These are phyloP conservation scores for Suillia variegata DNA, from an alignment of 2,888 invertebrate genomes.

Conservation along the genomic window DNA sequence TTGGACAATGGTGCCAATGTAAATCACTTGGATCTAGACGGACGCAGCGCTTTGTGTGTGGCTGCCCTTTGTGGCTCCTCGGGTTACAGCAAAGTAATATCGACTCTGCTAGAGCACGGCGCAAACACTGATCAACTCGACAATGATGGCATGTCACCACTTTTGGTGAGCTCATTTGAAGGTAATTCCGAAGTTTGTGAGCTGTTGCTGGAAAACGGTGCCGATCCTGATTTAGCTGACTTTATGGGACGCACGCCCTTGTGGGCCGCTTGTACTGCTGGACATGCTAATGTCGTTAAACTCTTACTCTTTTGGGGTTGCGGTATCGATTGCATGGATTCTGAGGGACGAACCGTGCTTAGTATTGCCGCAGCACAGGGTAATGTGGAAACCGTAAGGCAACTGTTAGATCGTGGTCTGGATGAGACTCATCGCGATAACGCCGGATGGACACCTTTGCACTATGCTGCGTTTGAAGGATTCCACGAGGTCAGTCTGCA, in stretches of 20 bases:
- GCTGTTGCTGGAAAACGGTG: constrained; percentile 86
- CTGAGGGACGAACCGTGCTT: constrained; percentile 88
- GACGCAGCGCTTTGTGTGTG: constrained; percentile 85
- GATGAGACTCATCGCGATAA: constrained; percentile 90
- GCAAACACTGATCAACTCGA: constrained; percentile 84
- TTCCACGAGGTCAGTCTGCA: constrained; percentile 60
- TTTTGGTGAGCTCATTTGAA: constrained; percentile 88
- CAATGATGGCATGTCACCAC: constrained; percentile 84
- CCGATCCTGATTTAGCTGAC: constrained; percentile 88
- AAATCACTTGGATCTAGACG: constrained; percentile 86
- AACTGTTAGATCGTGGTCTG: constrained; percentile 83
- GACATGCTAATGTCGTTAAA: constrained; percentile 84
- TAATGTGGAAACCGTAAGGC: constrained; percentile 86
- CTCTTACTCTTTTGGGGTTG: constrained; percentile 94
- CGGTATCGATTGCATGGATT: constrained; percentile 92
- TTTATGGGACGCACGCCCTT: constrained; percentile 81
- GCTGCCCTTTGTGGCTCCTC: constrained; percentile 85
- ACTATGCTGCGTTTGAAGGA: constrained; percentile 94
- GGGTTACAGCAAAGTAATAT: constrained; percentile 71
- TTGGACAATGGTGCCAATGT: constrained; percentile 82
- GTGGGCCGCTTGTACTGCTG: constrained; percentile 93
- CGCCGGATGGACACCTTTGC: constrained; percentile 96
- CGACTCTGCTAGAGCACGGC: constrained; percentile 77
- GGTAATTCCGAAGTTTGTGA: constrained; percentile 93
- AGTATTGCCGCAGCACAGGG: constrained; percentile 86